These are phyloP conservation scores for Hyposmocoma kahamanoa DNA, from an alignment of 1,140 invertebrate genomes.

Conservation along the genomic window DNA sequence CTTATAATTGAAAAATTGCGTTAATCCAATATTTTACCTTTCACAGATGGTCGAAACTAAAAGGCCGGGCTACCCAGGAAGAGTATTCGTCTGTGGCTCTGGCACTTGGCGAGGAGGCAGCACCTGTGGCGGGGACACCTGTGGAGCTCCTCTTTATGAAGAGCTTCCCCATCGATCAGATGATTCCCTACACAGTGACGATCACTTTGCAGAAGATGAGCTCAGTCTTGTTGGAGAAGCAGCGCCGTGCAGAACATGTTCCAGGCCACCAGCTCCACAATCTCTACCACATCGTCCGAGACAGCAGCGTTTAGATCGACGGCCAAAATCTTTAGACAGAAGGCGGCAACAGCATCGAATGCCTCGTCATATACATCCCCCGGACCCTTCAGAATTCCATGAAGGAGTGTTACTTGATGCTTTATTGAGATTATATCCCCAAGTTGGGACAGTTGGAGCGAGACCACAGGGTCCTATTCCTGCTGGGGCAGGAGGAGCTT, in stretches of 20 bases:
- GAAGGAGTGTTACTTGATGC: slow-evolving; percentile 74
- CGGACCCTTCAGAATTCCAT: slow-evolving; percentile 70
- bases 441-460: slow-evolving; percentile 68
- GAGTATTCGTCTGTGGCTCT: slow-evolving; percentile 61
- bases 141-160: slow-evolving; percentile 66
- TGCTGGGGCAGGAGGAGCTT: slow-evolving; percentile 49
- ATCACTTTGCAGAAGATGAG: slow-evolving; percentile 71
- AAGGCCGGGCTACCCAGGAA: slow-evolving; percentile 50
- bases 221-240: slow-evolving; percentile 68
- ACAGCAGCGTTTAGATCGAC: slow-evolving; percentile 52
- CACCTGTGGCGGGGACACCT: slow-evolving; percentile 50
- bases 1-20: too few relatives aligned
- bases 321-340: slow-evolving; percentile 59
- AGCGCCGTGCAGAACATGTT: slow-evolving; percentile 57
- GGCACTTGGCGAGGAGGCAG: slow-evolving; percentile 56
- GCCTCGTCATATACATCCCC: slow-evolving; percentile 54
- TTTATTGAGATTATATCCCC: slow-evolving; percentile 76
- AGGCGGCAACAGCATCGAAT: slow-evolving; percentile 54
- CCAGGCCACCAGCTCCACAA: slow-evolving; percentile 45
- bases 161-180: slow-evolving; percentile 64
- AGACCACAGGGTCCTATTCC: slow-evolving; percentile 49
- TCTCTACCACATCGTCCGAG: slow-evolving; percentile 58
- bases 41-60: slow-evolving; percentile 68
- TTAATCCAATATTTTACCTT: slow-evolving; percentile 2
- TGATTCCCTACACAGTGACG: slow-evolving; percentile 66